Conservation (phyloP, 2,888 invertebrate genomes). For the Ypsolopha scabrella region DNA sequence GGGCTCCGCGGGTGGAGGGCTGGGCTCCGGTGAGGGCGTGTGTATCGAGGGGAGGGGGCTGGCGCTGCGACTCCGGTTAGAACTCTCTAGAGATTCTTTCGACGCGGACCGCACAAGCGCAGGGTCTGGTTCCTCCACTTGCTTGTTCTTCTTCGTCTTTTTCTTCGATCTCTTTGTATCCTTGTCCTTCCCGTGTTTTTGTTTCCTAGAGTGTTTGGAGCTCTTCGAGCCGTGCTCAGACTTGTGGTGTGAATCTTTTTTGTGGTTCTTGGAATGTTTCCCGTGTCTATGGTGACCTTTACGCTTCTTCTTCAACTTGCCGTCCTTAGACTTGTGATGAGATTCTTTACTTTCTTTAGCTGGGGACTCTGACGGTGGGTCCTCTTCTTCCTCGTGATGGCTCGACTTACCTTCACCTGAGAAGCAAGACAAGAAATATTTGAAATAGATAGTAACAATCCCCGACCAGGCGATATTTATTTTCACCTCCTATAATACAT, state of each 20-base stretch:
- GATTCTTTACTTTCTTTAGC: slow-evolving; percentile 43
- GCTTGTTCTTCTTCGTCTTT: slow-evolving; percentile 57
- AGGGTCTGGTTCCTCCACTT: slow-evolving; percentile 25
- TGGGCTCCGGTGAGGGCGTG: slow-evolving; percentile 49
- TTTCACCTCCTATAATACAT: too few species aligned
- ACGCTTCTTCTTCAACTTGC: slow-evolving; percentile 56
- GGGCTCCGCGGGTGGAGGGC: slow-evolving; percentile 28
- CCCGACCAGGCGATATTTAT: background rate
- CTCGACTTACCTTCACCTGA: slow-evolving; percentile 44
- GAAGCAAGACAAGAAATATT: slow-evolving; percentile 11
- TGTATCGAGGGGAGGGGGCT: slow-evolving; percentile 60
- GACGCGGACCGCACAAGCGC: slow-evolving; percentile 29
- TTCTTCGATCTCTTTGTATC: slow-evolving; percentile 60
- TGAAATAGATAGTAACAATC: background rate
- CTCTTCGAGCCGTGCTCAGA: slow-evolving; percentile 34
- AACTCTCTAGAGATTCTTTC: slow-evolving; percentile 49
- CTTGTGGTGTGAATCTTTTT: slow-evolving; percentile 37
- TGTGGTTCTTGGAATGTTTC: slow-evolving; percentile 61
- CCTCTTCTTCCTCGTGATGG: slow-evolving; percentile 27
- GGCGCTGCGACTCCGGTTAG: slow-evolving; percentile 51
- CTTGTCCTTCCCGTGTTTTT: slow-evolving; percentile 50
- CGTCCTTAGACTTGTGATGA: slow-evolving; percentile 50
- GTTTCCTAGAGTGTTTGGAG: slow-evolving; percentile 38
- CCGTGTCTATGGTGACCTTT: slow-evolving; percentile 57
- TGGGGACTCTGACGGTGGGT: slow-evolving; percentile 11